Evolutionary conservation across 1,140 invertebrate genomes (phyloP).

Genomic region (Drosophila equinoxialis): DNA sequence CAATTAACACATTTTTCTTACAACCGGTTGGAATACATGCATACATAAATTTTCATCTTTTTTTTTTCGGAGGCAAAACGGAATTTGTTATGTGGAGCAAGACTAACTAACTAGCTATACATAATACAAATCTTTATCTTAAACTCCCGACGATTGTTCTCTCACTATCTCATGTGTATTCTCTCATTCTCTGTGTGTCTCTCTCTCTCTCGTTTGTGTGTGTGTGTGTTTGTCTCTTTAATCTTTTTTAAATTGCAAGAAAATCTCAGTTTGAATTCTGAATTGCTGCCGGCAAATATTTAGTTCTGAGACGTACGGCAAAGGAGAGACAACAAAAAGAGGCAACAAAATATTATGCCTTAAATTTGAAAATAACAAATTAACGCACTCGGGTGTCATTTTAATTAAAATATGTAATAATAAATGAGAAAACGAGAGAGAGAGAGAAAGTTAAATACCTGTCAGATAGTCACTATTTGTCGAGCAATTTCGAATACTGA

Average conservation of each 20-base stretch:
- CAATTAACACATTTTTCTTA: slow-evolving; percentile 71
- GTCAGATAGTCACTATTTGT: not conserved
- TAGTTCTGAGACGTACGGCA: slow-evolving; percentile 21
- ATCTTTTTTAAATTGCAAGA: slow-evolving; percentile 79
- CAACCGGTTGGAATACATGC: slow-evolving; percentile 51
- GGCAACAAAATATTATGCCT: not conserved
- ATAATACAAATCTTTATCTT: slow-evolving; percentile 63
- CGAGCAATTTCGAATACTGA: not conserved
- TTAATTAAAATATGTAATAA: not conserved
- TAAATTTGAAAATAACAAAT: slow-evolving; percentile 6
- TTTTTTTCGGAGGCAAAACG: slow-evolving; percentile 30
- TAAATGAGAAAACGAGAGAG: not conserved
- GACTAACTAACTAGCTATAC: slow-evolving; percentile 51
- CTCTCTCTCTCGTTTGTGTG: not conserved
- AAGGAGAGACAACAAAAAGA: slow-evolving; percentile 10
- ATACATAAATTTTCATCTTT: no score
- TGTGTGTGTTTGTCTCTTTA: slow-evolving; percentile 50
- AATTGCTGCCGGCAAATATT: slow-evolving; percentile 19
- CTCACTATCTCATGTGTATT: slow-evolving; percentile 26
- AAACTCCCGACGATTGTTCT: slow-evolving; percentile 22
- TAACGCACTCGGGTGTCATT: not conserved
- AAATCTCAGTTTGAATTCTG: slow-evolving; percentile 62
- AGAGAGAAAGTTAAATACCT: not conserved
- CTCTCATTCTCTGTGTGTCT: not conserved
- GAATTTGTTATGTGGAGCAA: slow-evolving; percentile 33